These are phyloP conservation scores for Gymnoscopelus microlampas DNA, from an alignment of 2,797 vertebrate genomes.

Conservation along the genomic window DNA sequence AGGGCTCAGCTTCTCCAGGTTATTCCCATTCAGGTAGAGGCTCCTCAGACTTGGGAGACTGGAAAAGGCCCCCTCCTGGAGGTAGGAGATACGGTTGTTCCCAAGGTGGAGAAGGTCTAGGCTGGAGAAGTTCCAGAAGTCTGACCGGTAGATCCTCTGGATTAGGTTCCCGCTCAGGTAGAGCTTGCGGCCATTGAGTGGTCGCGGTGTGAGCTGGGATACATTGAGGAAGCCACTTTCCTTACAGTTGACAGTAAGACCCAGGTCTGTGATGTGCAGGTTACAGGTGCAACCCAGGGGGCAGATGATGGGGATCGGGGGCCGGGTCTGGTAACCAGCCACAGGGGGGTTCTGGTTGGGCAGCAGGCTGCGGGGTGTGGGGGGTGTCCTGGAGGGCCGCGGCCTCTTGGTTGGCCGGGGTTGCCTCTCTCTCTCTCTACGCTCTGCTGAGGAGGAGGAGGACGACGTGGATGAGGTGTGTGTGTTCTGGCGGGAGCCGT, in stretches of 20 bases:
- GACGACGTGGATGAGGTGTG: conserved; percentile 85
- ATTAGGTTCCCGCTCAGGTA: conserved; percentile 96
- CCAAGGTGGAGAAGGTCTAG: conserved; percentile 96
- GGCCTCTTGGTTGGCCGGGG: conserved; percentile 82
- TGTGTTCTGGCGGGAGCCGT: conserved; percentile 92
- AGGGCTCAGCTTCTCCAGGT: conserved; percentile 90
- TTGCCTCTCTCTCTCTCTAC: conserved; percentile 84
- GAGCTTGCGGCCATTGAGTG: conserved; percentile 92
- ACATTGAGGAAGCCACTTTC: conserved; percentile 92
- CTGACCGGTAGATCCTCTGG: conserved; percentile 91
- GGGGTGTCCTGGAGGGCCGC: conserved; percentile 85
- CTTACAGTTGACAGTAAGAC: conserved; percentile 97
- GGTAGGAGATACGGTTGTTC: conserved; percentile 94
- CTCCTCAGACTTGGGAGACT: conserved; percentile 91
- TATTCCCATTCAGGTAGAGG: conserved; percentile 97
- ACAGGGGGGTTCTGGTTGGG: conserved; percentile 88
- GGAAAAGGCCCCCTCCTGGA: conserved; percentile 96
- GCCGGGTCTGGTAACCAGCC: conserved; percentile 83
- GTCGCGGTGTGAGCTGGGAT: conserved; percentile 92
- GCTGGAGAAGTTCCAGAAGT: conserved; percentile 97
- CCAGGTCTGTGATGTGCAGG: conserved; percentile 90
- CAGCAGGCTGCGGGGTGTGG: conserved; percentile 89
- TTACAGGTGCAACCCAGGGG: conserved; percentile 94
- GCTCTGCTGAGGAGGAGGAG: conserved; percentile 87
- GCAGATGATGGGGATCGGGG: conserved; percentile 86